phyloP scores from a whole-genome alignment of 2,888 invertebrate species.

The Heliconius hortense region DNA sequence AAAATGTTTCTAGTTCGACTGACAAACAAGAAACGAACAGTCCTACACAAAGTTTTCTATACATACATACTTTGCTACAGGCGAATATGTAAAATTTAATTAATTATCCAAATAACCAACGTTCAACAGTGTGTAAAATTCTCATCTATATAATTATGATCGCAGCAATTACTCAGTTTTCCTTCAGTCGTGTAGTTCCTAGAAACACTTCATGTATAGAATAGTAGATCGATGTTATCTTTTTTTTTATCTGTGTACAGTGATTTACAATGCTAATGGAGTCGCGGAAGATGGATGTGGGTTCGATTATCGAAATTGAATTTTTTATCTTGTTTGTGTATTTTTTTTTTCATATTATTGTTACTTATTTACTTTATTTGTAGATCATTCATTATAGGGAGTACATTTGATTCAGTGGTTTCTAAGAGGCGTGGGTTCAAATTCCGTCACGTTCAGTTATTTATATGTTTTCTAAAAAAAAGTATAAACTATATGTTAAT shows the following conservation, averaged over 20 bases:
- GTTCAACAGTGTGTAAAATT: slow-evolving; percentile 13
- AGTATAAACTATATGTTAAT: too few relatives aligned
- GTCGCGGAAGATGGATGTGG: not conserved
- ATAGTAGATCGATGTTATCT: not conserved
- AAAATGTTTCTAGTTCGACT: too few relatives aligned
- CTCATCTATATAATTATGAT: slow-evolving; percentile 7
- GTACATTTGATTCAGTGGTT: not conserved
- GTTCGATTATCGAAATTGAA: not conserved
- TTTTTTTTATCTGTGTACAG: slow-evolving; percentile 15
- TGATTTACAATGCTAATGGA: slow-evolving; percentile 14
- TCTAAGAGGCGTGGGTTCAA: too few relatives aligned
- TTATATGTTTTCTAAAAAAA: too few relatives aligned
- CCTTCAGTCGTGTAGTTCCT: slow-evolving; percentile 22
- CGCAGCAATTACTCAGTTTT: slow-evolving; percentile 16
- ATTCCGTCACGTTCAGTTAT: too few relatives aligned
- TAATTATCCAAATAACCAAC: not conserved
- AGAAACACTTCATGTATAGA: slow-evolving; percentile 10
- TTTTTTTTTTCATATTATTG: not conserved
- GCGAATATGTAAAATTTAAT: not conserved
- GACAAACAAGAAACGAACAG: too few relatives aligned
- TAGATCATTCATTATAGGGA: not conserved
- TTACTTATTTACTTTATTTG: not conserved
- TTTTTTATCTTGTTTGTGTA: not conserved
- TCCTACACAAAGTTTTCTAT: not conserved
- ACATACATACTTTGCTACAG: not conserved